Conservation (phyloP, 2,888 invertebrate species). For the Tetrapedia diversipes region DNA sequence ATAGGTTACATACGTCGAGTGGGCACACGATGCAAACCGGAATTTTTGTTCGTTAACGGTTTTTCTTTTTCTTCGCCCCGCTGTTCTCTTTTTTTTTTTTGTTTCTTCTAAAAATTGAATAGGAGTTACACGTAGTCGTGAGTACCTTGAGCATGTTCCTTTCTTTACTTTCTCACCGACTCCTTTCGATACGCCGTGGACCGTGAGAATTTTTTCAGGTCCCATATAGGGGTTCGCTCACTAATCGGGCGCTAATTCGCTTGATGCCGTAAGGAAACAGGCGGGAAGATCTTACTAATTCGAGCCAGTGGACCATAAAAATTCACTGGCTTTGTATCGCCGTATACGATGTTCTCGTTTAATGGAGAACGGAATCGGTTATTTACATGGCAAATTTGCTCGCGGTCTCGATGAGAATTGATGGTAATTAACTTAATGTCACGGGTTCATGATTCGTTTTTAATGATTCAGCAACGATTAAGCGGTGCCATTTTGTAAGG, state of each 20-base stretch:
- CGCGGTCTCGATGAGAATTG: conserved; percentile 38
- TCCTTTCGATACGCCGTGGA: conserved; percentile 24
- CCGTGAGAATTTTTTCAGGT: conserved; percentile 60
- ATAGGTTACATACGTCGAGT: too few relatives aligned
- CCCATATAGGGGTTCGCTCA: conserved; percentile 31
- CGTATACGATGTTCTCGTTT: conserved; percentile 9
- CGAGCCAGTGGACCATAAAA: conserved; percentile 23
- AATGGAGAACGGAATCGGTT: conserved; percentile 14
- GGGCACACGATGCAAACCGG: background rate
- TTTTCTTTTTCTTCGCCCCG: background rate
- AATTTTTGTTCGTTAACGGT: background rate
- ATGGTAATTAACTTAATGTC: conserved; percentile 37
- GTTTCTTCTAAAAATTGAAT: background rate
- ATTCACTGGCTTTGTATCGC: background rate
- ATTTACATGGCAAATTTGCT: conserved; percentile 23
- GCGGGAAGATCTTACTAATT: conserved; percentile 48
- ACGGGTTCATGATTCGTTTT: conserved; percentile 23
- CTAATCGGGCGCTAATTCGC: conserved; percentile 64
- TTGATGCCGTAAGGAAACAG: conserved; percentile 55
- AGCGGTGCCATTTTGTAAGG: conserved; percentile 23
- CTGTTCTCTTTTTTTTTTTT: background rate
- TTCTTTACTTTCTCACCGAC: conserved; percentile 57
- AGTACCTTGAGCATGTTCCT: conserved; percentile 12
- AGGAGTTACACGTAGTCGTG: background rate
- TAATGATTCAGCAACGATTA: conserved; percentile 34